A percentile compares a stretch with the other conserved stretches of the same genome.
Evolutionary conservation across 37 sponge, comb jelly and placozoan genomes (phyloP).

Genomic region (Diacarnus erythraeanus): DNA sequence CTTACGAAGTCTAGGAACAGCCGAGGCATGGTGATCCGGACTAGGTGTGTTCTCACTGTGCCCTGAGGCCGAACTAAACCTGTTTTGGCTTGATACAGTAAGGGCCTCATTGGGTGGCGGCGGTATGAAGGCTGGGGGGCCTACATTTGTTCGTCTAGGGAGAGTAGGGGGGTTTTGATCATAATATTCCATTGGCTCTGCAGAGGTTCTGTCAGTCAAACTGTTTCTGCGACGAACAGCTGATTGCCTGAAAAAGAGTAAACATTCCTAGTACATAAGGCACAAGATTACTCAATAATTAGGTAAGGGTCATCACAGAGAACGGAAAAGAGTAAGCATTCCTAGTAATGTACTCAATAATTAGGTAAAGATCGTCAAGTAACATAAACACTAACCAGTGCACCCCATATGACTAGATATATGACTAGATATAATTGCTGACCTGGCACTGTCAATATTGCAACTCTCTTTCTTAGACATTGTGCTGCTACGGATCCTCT

Average conservation of each 20-base stretch:
- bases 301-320: too few relatives aligned
- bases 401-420: neutral
- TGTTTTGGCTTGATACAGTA: neutral
- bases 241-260: neutral
- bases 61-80: neutral
- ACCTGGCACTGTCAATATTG: slow-evolving; percentile 30
- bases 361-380: too few relatives aligned
- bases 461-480: neutral
- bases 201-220: slow-evolving; percentile 15
- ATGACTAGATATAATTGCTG: neutral
- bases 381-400: too few relatives aligned
- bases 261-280: neutral
- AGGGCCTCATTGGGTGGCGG: slow-evolving; percentile 28
- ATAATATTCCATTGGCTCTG: slow-evolving; percentile 1
- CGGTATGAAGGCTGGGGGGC: slow-evolving; percentile 72
- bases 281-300: too few relatives aligned
- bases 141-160: slow-evolving; percentile 28
- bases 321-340: too few relatives aligned
- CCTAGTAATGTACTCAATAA: too few relatives aligned
- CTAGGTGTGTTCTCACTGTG: slow-evolving; percentile 6
- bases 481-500: slow-evolving; percentile 15
- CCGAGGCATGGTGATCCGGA: neutral
- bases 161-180: slow-evolving; percentile 44
- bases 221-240: slow-evolving; percentile 27
- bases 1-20: slow-evolving; percentile 20